Percentiles rank a stretch among this genome's conserved stretches.
Evolutionary conservation across 2,113 vertebrate genomes (phyloP).

Genomic region (Macroglossus sobrinus): DNA sequence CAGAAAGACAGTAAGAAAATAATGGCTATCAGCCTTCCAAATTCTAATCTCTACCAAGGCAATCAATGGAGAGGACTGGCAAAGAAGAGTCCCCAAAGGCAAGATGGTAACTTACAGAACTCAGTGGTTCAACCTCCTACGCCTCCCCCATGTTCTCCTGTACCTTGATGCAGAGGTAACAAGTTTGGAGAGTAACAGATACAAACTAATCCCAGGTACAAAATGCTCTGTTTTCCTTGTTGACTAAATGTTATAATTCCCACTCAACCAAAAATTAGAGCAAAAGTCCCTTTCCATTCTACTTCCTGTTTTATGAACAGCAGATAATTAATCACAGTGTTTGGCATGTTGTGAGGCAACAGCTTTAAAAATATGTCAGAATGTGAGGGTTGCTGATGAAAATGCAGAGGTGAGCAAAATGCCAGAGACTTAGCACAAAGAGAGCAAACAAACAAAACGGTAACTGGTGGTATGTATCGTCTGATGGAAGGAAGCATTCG

Average conservation of each 20-base stretch:
- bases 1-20: not conserved
- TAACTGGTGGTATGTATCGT: not conserved
- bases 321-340: not conserved
- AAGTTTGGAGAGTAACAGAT: not conserved
- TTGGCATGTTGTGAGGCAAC: not conserved
- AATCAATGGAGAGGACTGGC: not conserved
- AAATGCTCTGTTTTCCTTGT: not conserved
- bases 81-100: not conserved
- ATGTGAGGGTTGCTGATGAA: not conserved
- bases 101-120: not conserved
- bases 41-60: not conserved
- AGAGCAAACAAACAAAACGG: not conserved
- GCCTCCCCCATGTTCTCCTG: not conserved
- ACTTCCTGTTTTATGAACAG: not conserved
- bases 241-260: not conserved
- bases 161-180: not conserved
- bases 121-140: not conserved
- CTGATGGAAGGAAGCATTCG: not conserved
- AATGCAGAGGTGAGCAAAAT: not conserved
- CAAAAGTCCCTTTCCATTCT: not conserved
- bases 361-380: slow-evolving; percentile 16
- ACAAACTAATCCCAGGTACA: not conserved
- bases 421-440: not conserved
- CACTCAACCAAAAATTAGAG: not conserved
- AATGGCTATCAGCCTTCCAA: not conserved